Evolutionary conservation across 2,888 invertebrate species (phyloP), one percentile per base, ranked within the genome.

Genomic region (Ectemnius cavifrons): DNA sequence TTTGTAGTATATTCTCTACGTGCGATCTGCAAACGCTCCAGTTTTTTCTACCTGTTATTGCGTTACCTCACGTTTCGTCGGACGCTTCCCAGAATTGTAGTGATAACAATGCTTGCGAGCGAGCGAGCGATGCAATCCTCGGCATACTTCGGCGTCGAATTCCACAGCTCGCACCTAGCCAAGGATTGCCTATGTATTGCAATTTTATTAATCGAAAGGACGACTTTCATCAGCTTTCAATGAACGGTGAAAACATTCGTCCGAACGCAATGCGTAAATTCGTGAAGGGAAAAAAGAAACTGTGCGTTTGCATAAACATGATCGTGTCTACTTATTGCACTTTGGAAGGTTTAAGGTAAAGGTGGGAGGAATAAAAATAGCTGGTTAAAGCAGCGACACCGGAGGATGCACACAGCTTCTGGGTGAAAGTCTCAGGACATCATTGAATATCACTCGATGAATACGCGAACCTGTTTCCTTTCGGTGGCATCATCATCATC

Each of bases 21-120:
- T 45, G 23, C 28, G 62, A 16, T 57, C 27, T 37, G 68, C 63
- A 57, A 66, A 46, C 60, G 69, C 13, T 37, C 23, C 46, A 20
- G 20, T 60, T 20, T 13, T 20, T 64, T 13, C 63, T 20, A 16
- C 67, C 61, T 68, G 75, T 75, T 75, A 46, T 73, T 73, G 27
- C 56, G 56, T 73, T 76, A 73, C 75, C 64, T 73, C 75, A 76
- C 60, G 65, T 63, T 70, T 76, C 73, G 28, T 57, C 60, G 69
- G 73, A 76, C 69, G 49, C 27, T 76, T 76, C 67, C 45, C 60
- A 57, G 75, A 76, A 73, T 16, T n/a, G 6, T 18, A 63, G 59
- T 52, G 63, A 73, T 63, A 76, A 73, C 73, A 72, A 70, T 52
- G n/a, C n/a, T 11, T 3, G 23, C 23, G 23, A 23, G 23, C 52